phyloP scores from a whole-genome alignment of 2,113 vertebrate species.

The Gobius niger region DNA sequence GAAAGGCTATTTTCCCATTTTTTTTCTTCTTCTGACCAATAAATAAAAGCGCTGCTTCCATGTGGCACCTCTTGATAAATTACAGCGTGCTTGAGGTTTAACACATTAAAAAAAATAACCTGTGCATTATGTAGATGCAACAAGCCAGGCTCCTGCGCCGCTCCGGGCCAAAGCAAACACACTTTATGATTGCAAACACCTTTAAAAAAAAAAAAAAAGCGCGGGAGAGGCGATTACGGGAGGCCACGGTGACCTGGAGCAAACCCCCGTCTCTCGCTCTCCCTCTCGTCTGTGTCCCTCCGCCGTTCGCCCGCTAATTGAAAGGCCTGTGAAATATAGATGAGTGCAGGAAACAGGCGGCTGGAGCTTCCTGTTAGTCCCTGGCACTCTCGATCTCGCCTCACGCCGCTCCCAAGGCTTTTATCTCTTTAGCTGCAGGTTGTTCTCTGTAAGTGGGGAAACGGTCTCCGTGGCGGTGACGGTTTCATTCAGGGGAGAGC shows the following conservation, averaged over 20 bases:
- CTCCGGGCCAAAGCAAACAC: constrained; percentile 61
- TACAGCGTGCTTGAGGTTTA: constrained; percentile 37
- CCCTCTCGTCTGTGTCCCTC: constrained; percentile 28
- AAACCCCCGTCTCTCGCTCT: constrained; percentile 33
- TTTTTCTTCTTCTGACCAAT: constrained; percentile 4
- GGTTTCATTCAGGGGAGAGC: not conserved
- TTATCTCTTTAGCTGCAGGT: constrained; percentile 53
- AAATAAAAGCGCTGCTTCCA: constrained; percentile 28
- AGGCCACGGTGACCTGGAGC: constrained; percentile 55
- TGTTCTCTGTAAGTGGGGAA: not conserved
- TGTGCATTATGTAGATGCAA: constrained; percentile 53
- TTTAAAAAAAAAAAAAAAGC: constrained; percentile 16
- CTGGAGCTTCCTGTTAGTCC: constrained; percentile 50
- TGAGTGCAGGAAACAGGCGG: constrained; percentile 59
- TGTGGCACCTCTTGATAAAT: constrained; percentile 62
- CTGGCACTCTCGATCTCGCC: constrained; percentile 47
- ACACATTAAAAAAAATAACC: constrained; percentile 42
- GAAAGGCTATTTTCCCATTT: constrained; percentile 4
- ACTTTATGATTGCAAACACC: constrained; percentile 54
- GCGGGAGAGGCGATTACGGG: constrained; percentile 41
- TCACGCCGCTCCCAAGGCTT: constrained; percentile 54
- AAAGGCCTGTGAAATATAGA: constrained; percentile 71
- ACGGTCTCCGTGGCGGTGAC: not conserved
- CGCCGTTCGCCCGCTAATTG: constrained; percentile 53
- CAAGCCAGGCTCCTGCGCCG: constrained; percentile 27